These are phyloP conservation scores for Drosophila prosaltans DNA, from an alignment of 1,140 invertebrate species.

Conservation along the genomic window DNA sequence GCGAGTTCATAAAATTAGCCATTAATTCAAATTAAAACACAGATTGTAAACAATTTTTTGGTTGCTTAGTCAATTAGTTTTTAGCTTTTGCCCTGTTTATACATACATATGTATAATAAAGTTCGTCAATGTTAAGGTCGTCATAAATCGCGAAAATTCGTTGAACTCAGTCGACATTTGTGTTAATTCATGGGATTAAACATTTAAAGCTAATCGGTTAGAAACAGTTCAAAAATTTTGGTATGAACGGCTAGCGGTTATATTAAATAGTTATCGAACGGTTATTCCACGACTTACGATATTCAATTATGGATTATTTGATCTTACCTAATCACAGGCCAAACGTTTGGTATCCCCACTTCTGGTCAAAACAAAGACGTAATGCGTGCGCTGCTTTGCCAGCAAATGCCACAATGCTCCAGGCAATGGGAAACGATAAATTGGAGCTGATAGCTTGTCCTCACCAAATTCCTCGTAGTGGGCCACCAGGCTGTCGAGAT, in stretches of 20 bases:
- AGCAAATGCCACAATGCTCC: slow-evolving; percentile 53
- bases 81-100: neutral
- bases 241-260: no score
- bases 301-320: no score
- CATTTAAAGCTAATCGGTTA: neutral
- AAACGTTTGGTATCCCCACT: slow-evolving; percentile 66
- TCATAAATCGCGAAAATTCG: no score
- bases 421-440: slow-evolving; percentile 45
- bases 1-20: neutral
- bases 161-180: no score
- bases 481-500: slow-evolving; percentile 64
- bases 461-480: slow-evolving; percentile 66
- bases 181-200: no score
- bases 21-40: neutral
- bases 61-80: neutral
- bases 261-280: no score
- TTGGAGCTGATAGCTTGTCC: neutral
- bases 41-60: neutral
- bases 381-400: slow-evolving; percentile 56
- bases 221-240: neutral
- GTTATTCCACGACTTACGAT: no score
- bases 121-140: no score
- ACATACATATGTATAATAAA: no score
- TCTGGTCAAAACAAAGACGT: slow-evolving; percentile 62
- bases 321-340: slow-evolving; percentile 43